Evolutionary conservation across 2,888 invertebrate species (phyloP).

Genomic region (Clepsis dumicolana): DNA sequence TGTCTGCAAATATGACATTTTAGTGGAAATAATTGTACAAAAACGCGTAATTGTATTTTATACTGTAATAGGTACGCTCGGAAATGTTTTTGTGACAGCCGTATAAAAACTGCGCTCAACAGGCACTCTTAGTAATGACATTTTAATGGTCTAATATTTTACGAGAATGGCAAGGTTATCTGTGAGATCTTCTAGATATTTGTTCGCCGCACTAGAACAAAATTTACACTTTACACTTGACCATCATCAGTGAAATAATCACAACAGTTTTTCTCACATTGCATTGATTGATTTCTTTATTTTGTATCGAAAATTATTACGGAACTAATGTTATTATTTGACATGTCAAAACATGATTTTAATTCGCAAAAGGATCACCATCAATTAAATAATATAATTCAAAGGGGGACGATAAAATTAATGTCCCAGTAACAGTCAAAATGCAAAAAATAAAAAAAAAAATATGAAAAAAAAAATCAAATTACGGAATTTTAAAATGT

Average conservation of each 20-base stretch:
- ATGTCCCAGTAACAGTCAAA: too few relatives aligned
- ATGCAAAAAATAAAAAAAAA: too few relatives aligned
- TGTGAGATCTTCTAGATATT: constrained; percentile 2
- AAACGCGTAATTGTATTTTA: constrained; percentile 54
- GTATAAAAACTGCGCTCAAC: constrained; percentile 55
- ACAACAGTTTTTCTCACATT: constrained; percentile 18
- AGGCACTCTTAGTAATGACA: constrained; percentile 59
- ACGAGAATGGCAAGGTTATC: constrained; percentile 54
- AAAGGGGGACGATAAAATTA: too few relatives aligned
- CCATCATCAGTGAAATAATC: background rate
- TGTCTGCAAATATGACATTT: constrained; percentile 11
- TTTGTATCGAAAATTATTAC: too few relatives aligned
- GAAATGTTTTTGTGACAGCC: constrained; percentile 55
- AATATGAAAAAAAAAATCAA: too few relatives aligned
- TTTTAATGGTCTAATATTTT: constrained; percentile 63
- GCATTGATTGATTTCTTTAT: too few relatives aligned
- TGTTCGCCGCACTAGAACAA: background rate
- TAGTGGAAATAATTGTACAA: constrained; percentile 46
- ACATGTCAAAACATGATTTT: too few relatives aligned
- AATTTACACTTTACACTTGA: constrained; percentile 19
- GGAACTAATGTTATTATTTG: too few relatives aligned
- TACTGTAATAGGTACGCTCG: constrained; percentile 50
- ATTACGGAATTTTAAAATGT: too few relatives aligned
- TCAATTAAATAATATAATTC: too few relatives aligned
- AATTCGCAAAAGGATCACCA: too few relatives aligned